phyloP scores from a whole-genome alignment of 1,140 invertebrate species.

The Drosophila sproati region DNA sequence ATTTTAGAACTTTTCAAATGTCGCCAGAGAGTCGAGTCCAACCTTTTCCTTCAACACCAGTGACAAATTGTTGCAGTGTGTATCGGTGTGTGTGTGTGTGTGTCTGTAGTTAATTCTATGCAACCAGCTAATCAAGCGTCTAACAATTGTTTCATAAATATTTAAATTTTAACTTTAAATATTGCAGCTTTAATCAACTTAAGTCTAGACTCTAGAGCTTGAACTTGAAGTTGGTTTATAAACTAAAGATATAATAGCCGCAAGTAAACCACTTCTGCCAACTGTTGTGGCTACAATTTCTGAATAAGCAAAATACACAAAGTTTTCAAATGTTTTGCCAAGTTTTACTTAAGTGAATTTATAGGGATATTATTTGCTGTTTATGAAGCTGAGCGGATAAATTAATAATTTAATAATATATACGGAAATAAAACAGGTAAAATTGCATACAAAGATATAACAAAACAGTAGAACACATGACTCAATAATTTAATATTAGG shows the following conservation, averaged over 20 bases:
- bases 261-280: conserved; percentile 7
- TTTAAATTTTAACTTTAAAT: conserved; percentile 3
- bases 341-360: conserved; percentile 10
- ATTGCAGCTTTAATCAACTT: background rate
- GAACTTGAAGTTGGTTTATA: conserved; percentile 1
- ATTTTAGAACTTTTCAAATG: conserved; percentile 80
- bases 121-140: conserved; percentile 52
- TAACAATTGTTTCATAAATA: conserved; percentile 32
- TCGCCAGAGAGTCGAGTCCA: conserved; percentile 68
- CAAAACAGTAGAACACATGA: background rate
- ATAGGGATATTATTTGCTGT: conserved; percentile 7
- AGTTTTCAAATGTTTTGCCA: conserved; percentile 1
- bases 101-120: conserved; percentile 58
- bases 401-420: background rate
- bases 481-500: background rate
- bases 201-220: background rate
- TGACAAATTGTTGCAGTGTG: conserved; percentile 55
- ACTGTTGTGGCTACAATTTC: background rate
- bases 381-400: background rate
- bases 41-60: conserved; percentile 43
- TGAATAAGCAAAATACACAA: conserved; percentile 1
- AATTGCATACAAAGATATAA: background rate
- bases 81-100: conserved; percentile 35
- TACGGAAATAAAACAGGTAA: background rate
- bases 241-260: background rate